Conservation (phyloP, 2,113 vertebrate species). For the Ammodytes dubius region DNA sequence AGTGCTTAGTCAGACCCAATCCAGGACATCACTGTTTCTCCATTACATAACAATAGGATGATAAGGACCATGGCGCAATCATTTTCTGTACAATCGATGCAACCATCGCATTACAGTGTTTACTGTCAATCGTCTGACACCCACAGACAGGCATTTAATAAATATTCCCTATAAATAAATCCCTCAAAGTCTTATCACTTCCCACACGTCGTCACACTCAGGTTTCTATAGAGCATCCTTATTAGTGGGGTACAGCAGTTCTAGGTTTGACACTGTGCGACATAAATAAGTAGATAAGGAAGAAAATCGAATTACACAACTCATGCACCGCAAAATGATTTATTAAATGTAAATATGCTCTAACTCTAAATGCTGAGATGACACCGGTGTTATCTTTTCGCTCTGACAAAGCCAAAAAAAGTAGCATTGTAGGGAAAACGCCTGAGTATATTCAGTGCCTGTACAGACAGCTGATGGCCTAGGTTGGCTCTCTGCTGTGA, state of each 20-base stretch:
- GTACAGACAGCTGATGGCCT: background rate
- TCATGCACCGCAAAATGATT: slow-evolving; percentile 43
- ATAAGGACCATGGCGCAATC: background rate
- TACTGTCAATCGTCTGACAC: slow-evolving; percentile 40
- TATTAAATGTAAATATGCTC: slow-evolving; percentile 33
- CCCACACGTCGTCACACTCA: slow-evolving; percentile 28
- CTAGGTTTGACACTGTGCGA: slow-evolving; percentile 22
- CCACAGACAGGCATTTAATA: background rate
- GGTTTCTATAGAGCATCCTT: slow-evolving; percentile 27
- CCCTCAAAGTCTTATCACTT: slow-evolving; percentile 38
- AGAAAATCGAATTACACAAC: slow-evolving; percentile 66
- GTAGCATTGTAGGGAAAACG: slow-evolving; percentile 7
- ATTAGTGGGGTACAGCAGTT: slow-evolving; percentile 39
- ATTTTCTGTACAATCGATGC: background rate
- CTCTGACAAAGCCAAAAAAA: background rate
- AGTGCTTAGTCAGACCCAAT: background rate
- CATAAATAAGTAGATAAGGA: slow-evolving; percentile 54
- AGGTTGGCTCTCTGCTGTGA: slow-evolving; percentile 31
- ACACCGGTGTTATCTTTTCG: slow-evolving; percentile 18
- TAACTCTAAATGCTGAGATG: slow-evolving; percentile 41
- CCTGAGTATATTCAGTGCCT: background rate
- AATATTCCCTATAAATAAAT: slow-evolving; percentile 6
- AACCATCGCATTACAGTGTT: slow-evolving; percentile 10
- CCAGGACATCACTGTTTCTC: background rate
- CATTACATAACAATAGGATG: slow-evolving; percentile 2